Conservation (phyloP, 2,888 invertebrate species). For the Odontomyia ornata region DNA sequence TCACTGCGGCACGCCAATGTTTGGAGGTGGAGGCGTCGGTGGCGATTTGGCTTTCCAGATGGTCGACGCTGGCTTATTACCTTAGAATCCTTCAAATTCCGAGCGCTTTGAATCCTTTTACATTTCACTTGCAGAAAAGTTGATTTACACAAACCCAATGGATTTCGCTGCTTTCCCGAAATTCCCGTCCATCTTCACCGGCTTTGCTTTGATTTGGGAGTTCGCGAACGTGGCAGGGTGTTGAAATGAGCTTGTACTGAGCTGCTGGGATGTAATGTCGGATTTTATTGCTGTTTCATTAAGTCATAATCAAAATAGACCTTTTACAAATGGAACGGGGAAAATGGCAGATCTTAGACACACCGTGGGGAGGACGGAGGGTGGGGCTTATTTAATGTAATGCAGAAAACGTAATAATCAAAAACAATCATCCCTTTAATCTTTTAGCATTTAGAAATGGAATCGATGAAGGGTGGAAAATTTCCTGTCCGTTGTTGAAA, state of each 20-base stretch:
- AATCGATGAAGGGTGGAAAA: neutral
- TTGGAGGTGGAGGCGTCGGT: neutral
- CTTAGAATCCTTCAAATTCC: conserved; percentile 14
- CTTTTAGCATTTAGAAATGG: neutral
- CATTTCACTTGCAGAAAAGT: neutral
- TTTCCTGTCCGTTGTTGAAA: neutral
- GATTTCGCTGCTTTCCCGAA: conserved; percentile 1
- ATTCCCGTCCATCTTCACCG: neutral
- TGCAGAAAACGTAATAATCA: neutral
- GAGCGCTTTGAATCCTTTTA: conserved; percentile 19
- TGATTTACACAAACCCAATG: neutral
- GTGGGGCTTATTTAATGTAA: neutral
- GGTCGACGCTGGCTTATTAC: conserved; percentile 19
- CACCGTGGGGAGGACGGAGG: neutral
- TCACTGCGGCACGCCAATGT: neutral
- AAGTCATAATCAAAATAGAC: conserved; percentile 32
- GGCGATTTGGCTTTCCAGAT: conserved; percentile 4
- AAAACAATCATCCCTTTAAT: neutral
- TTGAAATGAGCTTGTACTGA: neutral
- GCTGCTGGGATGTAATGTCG: neutral
- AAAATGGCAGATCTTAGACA: neutral
- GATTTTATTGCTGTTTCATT: conserved; percentile 35
- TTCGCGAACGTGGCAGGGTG: neutral
- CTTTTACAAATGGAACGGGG: neutral
- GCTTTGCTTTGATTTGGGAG: neutral